Evolutionary conservation across 1,140 invertebrate genomes (phyloP).

Genomic region (Tribolium castaneum): DNA sequence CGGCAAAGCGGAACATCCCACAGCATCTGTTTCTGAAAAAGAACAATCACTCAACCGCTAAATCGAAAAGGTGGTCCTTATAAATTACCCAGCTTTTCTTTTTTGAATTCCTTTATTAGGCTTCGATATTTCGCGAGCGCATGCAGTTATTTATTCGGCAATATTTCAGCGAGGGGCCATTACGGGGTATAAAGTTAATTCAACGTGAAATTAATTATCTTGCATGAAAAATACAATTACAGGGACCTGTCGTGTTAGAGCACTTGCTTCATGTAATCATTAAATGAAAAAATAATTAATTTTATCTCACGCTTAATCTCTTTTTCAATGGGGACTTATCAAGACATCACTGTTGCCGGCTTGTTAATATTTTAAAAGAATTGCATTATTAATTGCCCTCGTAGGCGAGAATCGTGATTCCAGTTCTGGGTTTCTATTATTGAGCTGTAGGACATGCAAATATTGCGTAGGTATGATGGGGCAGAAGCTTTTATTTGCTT

Average conservation of each 20-base stretch:
- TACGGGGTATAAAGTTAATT: conserved; percentile 20
- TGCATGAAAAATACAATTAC: conserved; percentile 20
- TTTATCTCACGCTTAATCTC: conserved; percentile 21
- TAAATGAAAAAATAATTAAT: conserved; percentile 33
- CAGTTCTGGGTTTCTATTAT: background rate
- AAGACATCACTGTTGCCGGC: conserved; percentile 10
- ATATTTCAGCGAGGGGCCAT: background rate
- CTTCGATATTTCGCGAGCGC: conserved; percentile 8
- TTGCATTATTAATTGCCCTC: background rate
- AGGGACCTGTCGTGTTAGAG: conserved; percentile 7
- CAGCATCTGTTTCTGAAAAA: conserved; percentile 15
- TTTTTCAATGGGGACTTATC: background rate
- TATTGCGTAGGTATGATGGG: background rate
- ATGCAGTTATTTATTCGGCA: conserved; percentile 7
- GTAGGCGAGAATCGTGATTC: background rate
- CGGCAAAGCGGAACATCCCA: conserved; percentile 1
- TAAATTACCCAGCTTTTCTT: conserved; percentile 30
- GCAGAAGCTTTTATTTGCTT: background rate
- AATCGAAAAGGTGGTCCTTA: conserved; percentile 21
- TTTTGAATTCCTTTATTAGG: conserved; percentile 21
- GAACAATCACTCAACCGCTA: conserved; percentile 31
- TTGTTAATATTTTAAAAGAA: background rate
- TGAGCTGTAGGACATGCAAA: background rate
- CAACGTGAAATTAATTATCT: conserved; percentile 36
- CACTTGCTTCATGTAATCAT: conserved; percentile 7